Base-by-base conservation (phyloP, 2,797 vertebrate genomes). In the Enteromius trimaculatus region DNA sequence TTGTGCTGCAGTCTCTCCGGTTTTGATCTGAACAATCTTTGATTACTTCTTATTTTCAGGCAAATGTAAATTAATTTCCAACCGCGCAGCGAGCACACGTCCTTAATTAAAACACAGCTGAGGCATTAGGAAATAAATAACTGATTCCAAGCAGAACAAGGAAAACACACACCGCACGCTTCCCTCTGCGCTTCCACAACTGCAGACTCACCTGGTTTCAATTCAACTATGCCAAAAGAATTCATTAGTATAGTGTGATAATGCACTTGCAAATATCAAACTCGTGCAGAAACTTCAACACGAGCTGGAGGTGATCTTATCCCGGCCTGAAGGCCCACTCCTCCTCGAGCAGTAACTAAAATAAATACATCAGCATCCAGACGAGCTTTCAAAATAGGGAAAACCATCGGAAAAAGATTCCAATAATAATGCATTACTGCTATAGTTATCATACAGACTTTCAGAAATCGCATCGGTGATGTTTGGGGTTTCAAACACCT, bases 41-140 rank as follows among this genome's bases (percentile, higher is more conserved):
- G 84, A 85, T 82, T 85, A 82, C 31, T 78, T 34, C 53, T 84
- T 78, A 58, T 78, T 82, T 81, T 68, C 83, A 65, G 77, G 58
- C 76, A 72, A 64, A 60, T 49, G 64, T 37, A 77, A 64, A 77
- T 76, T 64, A 42, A 70, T 62, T 71, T 77, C 42, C 65, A 82
- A n/a, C 70, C 55, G 71, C 4, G 71, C 31, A 34, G 55, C 42
- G 58, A 64, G 23, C 16, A 51, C 69, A 14, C 69, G 51, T 81
- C 80, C 69, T 64, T 81, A 64, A 81, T 81, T 81, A 81, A 74
- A 74, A 65, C 69, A 47, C 69, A 81, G 69, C 58, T 64, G 60
- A 82, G 72, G 31, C 81, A 66, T 82, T 82, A 76, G 71, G 47
- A 82, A 82, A 76, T 81, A 66, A 82, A 82, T 53, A 31, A 37